Evolutionary conservation across 2,113 vertebrate genomes (phyloP).

Genomic region (Chrysochloris asiatica): DNA sequence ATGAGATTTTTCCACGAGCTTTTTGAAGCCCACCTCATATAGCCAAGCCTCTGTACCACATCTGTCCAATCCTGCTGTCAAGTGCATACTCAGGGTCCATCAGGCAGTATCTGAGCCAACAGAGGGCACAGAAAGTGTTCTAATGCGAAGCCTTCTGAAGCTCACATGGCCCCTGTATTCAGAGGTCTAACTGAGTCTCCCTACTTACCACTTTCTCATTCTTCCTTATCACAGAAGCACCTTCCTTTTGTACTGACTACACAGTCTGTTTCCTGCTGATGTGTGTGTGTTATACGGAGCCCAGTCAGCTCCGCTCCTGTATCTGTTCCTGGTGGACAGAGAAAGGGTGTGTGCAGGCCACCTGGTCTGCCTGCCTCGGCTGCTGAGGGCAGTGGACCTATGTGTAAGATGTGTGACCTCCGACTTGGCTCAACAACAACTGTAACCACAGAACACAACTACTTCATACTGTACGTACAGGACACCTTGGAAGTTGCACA

Average conservation of each 20-base stretch:
- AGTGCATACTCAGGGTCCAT: too few species aligned
- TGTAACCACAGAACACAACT: not conserved
- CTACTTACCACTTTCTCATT: not conserved
- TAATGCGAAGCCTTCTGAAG: not conserved
- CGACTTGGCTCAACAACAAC: not conserved
- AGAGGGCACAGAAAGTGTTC: not conserved
- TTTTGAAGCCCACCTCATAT: too few species aligned
- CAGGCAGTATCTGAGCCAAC: not conserved
- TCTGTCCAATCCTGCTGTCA: not conserved
- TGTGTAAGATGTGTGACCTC: not conserved
- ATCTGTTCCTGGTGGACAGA: not conserved
- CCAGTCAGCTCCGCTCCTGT: not conserved
- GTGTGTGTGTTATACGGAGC: not conserved
- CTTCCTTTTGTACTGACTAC: not conserved
- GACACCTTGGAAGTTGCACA: not conserved
- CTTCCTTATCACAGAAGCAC: not conserved
- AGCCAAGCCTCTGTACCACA: not conserved
- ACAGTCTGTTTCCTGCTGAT: not conserved
- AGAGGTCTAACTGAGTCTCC: not conserved
- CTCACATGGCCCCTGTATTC: not conserved
- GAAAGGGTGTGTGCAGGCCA: not conserved
- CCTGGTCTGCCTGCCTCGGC: not conserved
- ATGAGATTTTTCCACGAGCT: too few species aligned
- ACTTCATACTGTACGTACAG: rapidly evolving
- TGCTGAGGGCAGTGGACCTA: not conserved